Base-by-base conservation (phyloP, 2,888 invertebrate species). In the Merodon equestris region DNA sequence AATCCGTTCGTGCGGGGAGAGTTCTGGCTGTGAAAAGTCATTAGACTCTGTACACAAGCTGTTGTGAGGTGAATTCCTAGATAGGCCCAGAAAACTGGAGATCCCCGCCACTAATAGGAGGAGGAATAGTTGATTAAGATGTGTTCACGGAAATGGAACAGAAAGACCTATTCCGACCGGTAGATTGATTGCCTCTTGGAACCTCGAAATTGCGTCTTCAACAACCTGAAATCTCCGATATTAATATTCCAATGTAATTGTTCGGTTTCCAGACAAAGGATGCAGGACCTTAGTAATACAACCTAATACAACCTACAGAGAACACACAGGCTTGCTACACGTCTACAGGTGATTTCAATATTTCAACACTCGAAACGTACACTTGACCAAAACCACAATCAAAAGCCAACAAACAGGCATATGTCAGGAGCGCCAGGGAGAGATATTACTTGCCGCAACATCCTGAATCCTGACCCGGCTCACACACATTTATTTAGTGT, bases 311-410 rank as follows among this genome's bases (percentile, higher is more conserved):
- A 58, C 44, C 47, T 61, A 27, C 34, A 40, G 27, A 14, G 45
- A 47, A 53, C 71, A 58, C 27, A 27, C 27, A 64, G 40, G 36
- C 70, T 63, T 38, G 54, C 36, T 53, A 12, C 27, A 14, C 42
- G 66, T 79, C 64, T 79, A 74, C 70, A 79, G 77, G 73, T 74
- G 79, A 70, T 60, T 79, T 70, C 61, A 79, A 64, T 68, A 79
- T 79, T 70, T 77, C 67, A 77, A 53, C 63, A 57, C 47, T 51
- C 54, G 13, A 34, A 66, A 17, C 36, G 44, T 71, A 54, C 40
- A 47, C 58, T 45, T 57, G 44, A 12, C 71, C 51, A 63, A 48
- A 63, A 38, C 17, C 56, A 27, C 27, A 27, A 27, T 27, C 27
- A 27, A 27, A 27, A 27, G 27, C 27, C 3, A 7, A 27, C 27